Conservation (phyloP, 1,140 invertebrate genomes). For the Papilio aristodemus region DNA sequence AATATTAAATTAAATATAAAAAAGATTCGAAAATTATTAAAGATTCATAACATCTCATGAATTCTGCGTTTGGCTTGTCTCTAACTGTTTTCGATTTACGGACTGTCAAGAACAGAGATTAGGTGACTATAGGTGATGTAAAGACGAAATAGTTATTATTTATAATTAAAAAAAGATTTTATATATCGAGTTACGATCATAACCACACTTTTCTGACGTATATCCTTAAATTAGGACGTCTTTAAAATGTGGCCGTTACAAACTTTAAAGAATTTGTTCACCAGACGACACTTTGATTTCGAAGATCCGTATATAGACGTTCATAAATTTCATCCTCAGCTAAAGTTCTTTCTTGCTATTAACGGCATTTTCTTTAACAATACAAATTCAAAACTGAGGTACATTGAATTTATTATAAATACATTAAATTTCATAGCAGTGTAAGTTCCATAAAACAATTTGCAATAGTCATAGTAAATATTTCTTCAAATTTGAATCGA, state of each 20-base stretch:
- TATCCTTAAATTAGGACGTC: background rate
- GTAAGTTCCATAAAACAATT: no score
- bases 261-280: conserved; percentile 40
- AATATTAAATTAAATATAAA: no score
- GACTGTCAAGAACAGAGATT: no score
- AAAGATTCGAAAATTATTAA: no score
- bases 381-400: conserved; percentile 47
- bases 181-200: background rate
- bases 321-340: conserved; percentile 55
- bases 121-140: no score
- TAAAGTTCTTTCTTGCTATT: conserved; percentile 43
- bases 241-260: conserved; percentile 26
- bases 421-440: no score
- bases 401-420: conserved; percentile 9
- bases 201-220: background rate
- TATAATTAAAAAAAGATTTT: background rate
- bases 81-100: no score
- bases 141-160: background rate
- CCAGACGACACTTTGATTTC: conserved; percentile 46
- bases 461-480: no score
- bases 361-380: conserved; percentile 61
- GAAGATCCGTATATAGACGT: conserved; percentile 42
- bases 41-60: no score
- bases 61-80: no score
- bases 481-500: no score